These are phyloP conservation scores for Lomographa bimaculata DNA, from an alignment of 2,888 invertebrate species.

Conservation along the genomic window DNA sequence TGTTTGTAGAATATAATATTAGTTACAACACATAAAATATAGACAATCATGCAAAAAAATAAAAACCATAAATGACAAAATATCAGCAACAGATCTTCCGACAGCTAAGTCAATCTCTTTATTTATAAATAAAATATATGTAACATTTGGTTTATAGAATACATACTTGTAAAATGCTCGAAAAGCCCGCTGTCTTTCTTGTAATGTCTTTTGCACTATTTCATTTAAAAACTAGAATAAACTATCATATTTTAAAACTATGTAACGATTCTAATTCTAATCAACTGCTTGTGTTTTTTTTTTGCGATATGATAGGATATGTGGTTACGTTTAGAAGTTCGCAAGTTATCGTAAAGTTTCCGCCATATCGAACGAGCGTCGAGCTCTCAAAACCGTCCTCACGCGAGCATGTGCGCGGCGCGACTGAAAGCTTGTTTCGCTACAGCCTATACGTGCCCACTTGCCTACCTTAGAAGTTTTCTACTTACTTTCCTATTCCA, in stretches of 20 bases:
- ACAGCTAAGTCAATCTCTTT: too few species aligned
- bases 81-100: too few species aligned
- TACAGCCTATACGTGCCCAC: conserved; percentile 67
- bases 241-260: not conserved
- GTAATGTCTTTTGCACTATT: conserved; percentile 7
- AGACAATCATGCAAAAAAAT: too few species aligned
- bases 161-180: conserved; percentile 12
- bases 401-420: conserved; percentile 70
- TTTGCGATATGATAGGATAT: conserved; percentile 26
- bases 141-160: too few species aligned
- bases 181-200: conserved; percentile 3
- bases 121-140: too few species aligned
- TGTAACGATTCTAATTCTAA: too few species aligned
- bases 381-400: conserved; percentile 51
- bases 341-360: conserved; percentile 72
- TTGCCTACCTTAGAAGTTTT: conserved; percentile 77
- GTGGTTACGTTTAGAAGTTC: conserved; percentile 48
- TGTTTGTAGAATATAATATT: too few species aligned
- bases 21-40: too few species aligned
- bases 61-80: too few species aligned
- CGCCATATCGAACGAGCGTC: conserved; percentile 55
- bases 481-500: conserved; percentile 31
- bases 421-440: conserved; percentile 70
- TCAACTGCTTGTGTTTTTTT: too few species aligned
- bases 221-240: conserved; percentile 7